phyloP scores from a whole-genome alignment of 2,113 vertebrate genomes.

The Ornithorhynchus anatinus region DNA sequence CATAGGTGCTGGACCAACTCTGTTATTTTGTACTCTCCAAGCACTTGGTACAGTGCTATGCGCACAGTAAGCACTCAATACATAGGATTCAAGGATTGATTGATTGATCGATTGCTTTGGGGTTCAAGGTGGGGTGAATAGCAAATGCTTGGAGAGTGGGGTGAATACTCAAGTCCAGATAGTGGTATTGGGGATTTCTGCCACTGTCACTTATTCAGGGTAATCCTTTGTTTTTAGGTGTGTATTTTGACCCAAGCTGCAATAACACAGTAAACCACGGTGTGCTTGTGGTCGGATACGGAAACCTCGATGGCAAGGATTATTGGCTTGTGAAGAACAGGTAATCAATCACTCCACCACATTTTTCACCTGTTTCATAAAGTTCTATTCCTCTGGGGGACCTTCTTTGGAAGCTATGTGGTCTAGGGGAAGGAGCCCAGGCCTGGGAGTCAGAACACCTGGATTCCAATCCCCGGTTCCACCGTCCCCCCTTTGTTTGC shows the following conservation, averaged over 20 bases:
- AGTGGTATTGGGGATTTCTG: too few species aligned
- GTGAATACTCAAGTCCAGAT: too few species aligned
- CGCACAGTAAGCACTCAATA: too few species aligned
- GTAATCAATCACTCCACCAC: constrained; percentile 54
- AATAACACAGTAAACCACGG: constrained; percentile 77
- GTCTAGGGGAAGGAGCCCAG: background rate
- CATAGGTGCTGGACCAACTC: too few species aligned
- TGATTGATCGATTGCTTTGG: too few species aligned
- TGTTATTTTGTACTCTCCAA: too few species aligned
- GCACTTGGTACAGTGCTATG: too few species aligned
- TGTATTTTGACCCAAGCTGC: constrained; percentile 83
- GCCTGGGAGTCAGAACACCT: background rate
- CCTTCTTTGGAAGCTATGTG: background rate
- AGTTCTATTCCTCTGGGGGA: background rate
- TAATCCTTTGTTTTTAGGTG: constrained; percentile 67
- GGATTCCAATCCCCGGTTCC: background rate
- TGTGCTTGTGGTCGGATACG: constrained; percentile 85
- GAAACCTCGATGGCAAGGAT: constrained; percentile 75
- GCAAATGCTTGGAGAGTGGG: too few species aligned
- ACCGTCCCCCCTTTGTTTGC: too few species aligned
- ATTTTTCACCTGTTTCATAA: background rate
- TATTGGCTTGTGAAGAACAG: constrained; percentile 98
- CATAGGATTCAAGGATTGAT: too few species aligned
- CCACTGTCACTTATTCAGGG: background rate
- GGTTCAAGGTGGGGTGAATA: too few species aligned